phyloP scores from a whole-genome alignment of 2,888 invertebrate genomes.

The Polylopha cassiicola region DNA sequence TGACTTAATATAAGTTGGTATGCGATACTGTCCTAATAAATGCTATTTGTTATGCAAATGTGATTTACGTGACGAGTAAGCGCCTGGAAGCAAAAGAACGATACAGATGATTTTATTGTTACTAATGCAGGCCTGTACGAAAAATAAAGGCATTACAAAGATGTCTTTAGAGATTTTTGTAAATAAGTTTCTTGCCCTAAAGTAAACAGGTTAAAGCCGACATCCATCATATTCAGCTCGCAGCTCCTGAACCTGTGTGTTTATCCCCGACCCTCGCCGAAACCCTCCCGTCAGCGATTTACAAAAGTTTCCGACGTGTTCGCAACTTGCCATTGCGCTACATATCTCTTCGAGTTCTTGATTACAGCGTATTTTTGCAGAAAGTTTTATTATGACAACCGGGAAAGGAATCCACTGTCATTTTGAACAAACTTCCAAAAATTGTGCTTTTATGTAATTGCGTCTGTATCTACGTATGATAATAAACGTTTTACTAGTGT shows the following conservation, averaged over 20 bases:
- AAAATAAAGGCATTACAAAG: too few relatives aligned
- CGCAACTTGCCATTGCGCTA: slow-evolving; percentile 16
- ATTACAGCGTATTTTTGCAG: slow-evolving; percentile 19
- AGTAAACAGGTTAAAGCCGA: slow-evolving; percentile 17
- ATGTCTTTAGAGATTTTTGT: slow-evolving; percentile 12
- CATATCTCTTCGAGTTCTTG: slow-evolving; percentile 20
- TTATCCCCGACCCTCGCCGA: slow-evolving; percentile 21
- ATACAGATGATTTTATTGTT: too few relatives aligned
- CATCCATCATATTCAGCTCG: slow-evolving; percentile 28
- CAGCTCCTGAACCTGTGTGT: slow-evolving; percentile 22
- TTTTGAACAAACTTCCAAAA: too few relatives aligned
- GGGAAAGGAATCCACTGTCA: too few relatives aligned
- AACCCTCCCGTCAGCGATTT: slow-evolving; percentile 29
- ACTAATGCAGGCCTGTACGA: too few relatives aligned
- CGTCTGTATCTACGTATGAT: too few relatives aligned
- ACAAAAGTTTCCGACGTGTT: slow-evolving; percentile 26
- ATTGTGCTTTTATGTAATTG: too few relatives aligned
- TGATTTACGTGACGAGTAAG: too few relatives aligned
- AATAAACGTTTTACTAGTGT: slow-evolving; percentile 8
- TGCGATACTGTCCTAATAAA: too few relatives aligned
- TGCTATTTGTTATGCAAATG: too few relatives aligned
- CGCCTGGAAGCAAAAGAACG: too few relatives aligned
- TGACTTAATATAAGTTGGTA: too few relatives aligned
- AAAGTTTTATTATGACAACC: slow-evolving; percentile 20
- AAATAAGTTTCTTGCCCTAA: slow-evolving; percentile 14